These are phyloP conservation scores for western clawed frog (Xenopus tropicalis) DNA, from an alignment of 2,113 vertebrate genomes.

Conservation along the genomic window UCB_Xtro_10.0 CM004443.2:76006001-76006500, in stretches of 20 bases:
- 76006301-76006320: too few relatives aligned
- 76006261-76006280: constrained; percentile 29
- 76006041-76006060: constrained; percentile 13
- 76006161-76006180: constrained; percentile 59
- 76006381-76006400: too few relatives aligned
- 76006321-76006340: too few relatives aligned
- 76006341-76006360: too few relatives aligned
- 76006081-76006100: constrained; percentile 33
- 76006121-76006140: constrained; percentile 43
- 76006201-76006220: constrained; percentile 45
- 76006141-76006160: constrained; percentile 54
- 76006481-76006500: too few relatives aligned
- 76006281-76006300: too few relatives aligned
- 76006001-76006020: background rate
- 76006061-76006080: constrained; percentile 12
- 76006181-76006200: constrained; percentile 46
- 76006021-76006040: constrained; percentile 11
- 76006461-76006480: too few relatives aligned
- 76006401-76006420: too few relatives aligned
- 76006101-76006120: constrained; percentile 33
- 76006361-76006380: too few relatives aligned
- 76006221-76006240: constrained; percentile 42
- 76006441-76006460: too few relatives aligned
- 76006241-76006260: constrained; percentile 46
- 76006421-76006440: too few relatives aligned